Conservation (phyloP, 2,113 vertebrate genomes). For the Argyrosomus japonicus region DNA sequence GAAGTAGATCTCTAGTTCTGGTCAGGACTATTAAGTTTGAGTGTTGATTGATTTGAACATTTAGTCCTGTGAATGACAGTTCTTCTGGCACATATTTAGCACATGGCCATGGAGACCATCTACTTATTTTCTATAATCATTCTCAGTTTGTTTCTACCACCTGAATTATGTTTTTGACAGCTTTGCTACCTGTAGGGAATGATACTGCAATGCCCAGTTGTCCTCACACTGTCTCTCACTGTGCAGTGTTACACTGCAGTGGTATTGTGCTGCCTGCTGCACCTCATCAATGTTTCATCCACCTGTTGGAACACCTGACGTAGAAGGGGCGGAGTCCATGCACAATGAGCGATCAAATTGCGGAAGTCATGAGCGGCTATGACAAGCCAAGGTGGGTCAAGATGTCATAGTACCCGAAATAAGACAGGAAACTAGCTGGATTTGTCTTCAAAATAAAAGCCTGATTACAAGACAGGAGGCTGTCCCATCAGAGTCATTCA, state of each 20-base stretch:
- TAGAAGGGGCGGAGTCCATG: constrained; percentile 43
- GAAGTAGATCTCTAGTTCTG: neutral
- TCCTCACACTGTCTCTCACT: neutral
- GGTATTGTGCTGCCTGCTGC: neutral
- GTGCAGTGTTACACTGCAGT: neutral
- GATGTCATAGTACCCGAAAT: neutral
- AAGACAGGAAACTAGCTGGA: neutral
- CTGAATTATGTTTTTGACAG: neutral
- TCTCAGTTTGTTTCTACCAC: neutral
- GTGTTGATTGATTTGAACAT: neutral
- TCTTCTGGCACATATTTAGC: neutral
- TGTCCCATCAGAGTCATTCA: no score
- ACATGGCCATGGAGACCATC: neutral
- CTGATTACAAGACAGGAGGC: no score
- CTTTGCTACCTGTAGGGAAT: neutral
- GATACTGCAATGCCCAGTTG: neutral
- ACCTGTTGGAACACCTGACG: constrained; percentile 59
- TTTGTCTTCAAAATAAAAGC: constrained; percentile 56
- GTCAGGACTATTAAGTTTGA: neutral
- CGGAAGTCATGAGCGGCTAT: constrained; percentile 69
- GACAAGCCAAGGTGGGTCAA: constrained; percentile 27
- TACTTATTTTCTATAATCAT: neutral
- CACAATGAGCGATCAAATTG: constrained; percentile 63
- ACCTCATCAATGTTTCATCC: constrained; percentile 71
- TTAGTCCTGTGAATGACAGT: neutral